A percentile compares a stretch with the other conserved stretches of the same genome.
Conservation (phyloP, 2,113 vertebrate species). For the Toxostoma redivivum region DNA sequence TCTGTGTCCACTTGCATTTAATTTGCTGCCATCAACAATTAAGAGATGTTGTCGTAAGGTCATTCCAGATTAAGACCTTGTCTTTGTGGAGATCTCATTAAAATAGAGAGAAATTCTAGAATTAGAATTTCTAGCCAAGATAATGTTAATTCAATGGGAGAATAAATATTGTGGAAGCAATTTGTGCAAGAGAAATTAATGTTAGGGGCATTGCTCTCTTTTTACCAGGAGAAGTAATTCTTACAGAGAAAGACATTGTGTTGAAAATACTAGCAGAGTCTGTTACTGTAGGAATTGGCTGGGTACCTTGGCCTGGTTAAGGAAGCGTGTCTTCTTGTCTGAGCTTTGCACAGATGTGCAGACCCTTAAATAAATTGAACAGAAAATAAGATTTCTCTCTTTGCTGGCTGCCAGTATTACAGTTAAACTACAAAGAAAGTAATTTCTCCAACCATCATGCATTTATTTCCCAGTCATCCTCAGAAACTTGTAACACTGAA, state of each 20-base stretch:
- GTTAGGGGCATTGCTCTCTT: neutral
- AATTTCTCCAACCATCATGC: slow-evolving; percentile 57
- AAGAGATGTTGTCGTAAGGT: slow-evolving; percentile 56
- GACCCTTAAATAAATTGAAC: slow-evolving; percentile 53
- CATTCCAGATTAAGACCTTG: slow-evolving; percentile 65
- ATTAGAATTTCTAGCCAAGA: slow-evolving; percentile 17
- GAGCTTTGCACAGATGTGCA: slow-evolving; percentile 31
- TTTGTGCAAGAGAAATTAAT: neutral
- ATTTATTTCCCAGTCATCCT: slow-evolving; percentile 47
- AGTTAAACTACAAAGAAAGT: slow-evolving; percentile 56
- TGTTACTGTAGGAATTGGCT: neutral
- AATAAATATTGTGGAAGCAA: slow-evolving; percentile 44
- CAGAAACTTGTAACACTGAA: slow-evolving; percentile 23
- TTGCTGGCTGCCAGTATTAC: slow-evolving; percentile 27
- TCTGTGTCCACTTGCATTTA: slow-evolving; percentile 73
- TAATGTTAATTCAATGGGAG: slow-evolving; percentile 36
- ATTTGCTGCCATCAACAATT: slow-evolving; percentile 71
- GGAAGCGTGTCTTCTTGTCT: neutral
- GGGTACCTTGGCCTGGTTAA: neutral
- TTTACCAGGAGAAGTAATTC: neutral
- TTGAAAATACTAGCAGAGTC: neutral
- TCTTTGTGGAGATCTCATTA: slow-evolving; percentile 59
- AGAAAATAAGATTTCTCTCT: slow-evolving; percentile 59
- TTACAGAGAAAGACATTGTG: neutral
- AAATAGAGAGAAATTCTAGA: slow-evolving; percentile 57